Base-by-base conservation (phyloP, 2,888 invertebrate species). In the Maniola hyperantus region DNA sequence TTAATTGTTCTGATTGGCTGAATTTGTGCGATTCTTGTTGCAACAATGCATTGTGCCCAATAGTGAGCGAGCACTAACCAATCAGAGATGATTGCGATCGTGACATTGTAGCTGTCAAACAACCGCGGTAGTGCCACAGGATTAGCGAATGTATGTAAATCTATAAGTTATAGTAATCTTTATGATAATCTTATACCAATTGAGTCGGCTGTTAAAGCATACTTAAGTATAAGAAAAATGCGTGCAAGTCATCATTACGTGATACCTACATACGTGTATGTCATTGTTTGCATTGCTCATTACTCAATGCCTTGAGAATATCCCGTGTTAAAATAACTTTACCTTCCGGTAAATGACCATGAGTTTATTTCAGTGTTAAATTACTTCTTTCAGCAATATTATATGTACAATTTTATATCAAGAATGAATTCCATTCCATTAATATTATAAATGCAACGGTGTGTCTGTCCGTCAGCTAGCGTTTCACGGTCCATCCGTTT, bases 211-310 rank as follows among this genome's bases (percentile, higher is more conserved):
- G 48, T 7, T 6, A 15, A 6, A 0, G 15, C 48, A 18, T 7
- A 48, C 8, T 15, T 18, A 51, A 11, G n/a, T n/a, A n/a, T n/a
- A 11, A 13, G 20, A 26, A 51, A 51, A 15, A 1, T 7, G 44
- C 55, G 11, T 61, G 55, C 66, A 51, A 64, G 57, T 64, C 51
- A 55, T 57, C 66, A 6, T 66, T 55, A 46, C 11, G 20, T 13
- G 11, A 26, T 18, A 26, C 50, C 50, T 50, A 10, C 10, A 10
- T 39, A 39, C 11, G 39, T 39, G 5, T 4, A n/a, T 50, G 66
- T 54, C 63, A 64, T 69, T 64, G 59, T 44, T 61, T 63, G 62
- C 66, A 51, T 66, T 57, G 57, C 44, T 15, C 39, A 50, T 26
- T 51, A 26, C 42, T 6, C 33, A 61, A 20, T 58, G 15, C 55